Evolutionary conservation across 2,888 invertebrate genomes (phyloP).

Genomic region (Cacoxenus indagator): DNA sequence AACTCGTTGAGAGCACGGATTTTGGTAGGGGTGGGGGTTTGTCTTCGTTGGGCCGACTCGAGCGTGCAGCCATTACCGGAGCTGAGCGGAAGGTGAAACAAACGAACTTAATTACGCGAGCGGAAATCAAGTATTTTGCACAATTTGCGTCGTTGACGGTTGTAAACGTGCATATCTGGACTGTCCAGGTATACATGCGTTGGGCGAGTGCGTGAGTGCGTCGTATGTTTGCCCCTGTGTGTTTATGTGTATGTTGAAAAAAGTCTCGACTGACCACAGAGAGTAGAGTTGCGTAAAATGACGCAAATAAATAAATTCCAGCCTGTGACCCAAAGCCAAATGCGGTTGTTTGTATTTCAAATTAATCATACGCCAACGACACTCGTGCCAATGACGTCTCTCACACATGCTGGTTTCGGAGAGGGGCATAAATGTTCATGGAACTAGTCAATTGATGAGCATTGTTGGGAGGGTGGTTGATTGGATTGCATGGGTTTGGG

Average conservation of each 20-base stretch:
- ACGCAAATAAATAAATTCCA: constrained; percentile 15
- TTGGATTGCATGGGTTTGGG: neutral
- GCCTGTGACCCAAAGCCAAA: constrained; percentile 19
- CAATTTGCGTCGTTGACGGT: constrained; percentile 46
- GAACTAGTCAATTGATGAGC: neutral
- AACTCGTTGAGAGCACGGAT: neutral
- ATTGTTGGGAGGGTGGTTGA: neutral
- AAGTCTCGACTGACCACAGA: constrained; percentile 29
- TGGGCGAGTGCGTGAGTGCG: neutral
- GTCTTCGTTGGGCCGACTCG: constrained; percentile 6
- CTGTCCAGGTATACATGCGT: neutral
- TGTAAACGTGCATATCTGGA: neutral
- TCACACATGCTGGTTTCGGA: neutral
- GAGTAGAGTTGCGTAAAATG: constrained; percentile 5
- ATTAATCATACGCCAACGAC: constrained; percentile 55
- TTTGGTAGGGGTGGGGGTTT: constrained; percentile 6
- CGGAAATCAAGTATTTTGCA: constrained; percentile 63
- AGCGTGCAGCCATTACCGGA: neutral
- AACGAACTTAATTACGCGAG: constrained; percentile 62
- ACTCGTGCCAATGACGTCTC: neutral
- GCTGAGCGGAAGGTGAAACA: constrained; percentile 37
- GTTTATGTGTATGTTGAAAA: too few relatives aligned
- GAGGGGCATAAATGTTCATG: neutral
- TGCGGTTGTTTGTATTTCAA: constrained; percentile 59
- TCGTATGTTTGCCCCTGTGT: constrained; percentile 27